These are phyloP conservation scores for Tubulanus polymorphus DNA, from an alignment of 2,888 invertebrate species.

Conservation along the genomic window DNA sequence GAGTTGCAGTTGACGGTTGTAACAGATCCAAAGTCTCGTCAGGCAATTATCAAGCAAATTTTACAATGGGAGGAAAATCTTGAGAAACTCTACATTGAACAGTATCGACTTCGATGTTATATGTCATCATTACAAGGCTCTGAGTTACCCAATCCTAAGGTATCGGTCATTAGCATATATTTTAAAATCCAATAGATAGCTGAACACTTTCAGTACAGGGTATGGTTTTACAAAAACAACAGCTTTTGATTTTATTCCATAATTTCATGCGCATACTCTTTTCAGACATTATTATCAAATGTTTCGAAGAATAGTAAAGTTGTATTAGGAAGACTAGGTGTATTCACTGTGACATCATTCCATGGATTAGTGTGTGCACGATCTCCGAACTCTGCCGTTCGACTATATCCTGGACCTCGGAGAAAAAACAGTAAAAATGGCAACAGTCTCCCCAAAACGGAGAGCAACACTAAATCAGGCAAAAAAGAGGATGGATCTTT, in stretches of 20 bases:
- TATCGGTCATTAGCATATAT: too few species aligned
- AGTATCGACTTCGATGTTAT: constrained; percentile 92
- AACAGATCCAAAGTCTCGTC: constrained; percentile 83
- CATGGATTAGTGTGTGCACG: constrained; percentile 97
- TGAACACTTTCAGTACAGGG: too few species aligned
- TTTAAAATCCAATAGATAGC: too few species aligned
- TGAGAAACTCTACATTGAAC: constrained; percentile 92
- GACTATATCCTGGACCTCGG: too few species aligned
- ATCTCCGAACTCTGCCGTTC: constrained; percentile 11
- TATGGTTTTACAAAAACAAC: too few species aligned
- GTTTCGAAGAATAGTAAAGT: constrained; percentile 93
- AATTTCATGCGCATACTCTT: constrained; percentile 38
- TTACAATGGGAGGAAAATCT: constrained; percentile 95
- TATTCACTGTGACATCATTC: constrained; percentile 96
- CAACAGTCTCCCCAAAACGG: too few species aligned
- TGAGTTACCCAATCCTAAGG: constrained; percentile 96
- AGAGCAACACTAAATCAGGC: too few species aligned
- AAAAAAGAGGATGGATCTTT: too few species aligned
- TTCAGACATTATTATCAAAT: constrained; percentile 88
- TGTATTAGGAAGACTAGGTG: constrained; percentile 89
- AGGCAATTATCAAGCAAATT: constrained; percentile 89
- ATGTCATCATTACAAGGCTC: constrained; percentile 84
- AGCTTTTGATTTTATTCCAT: background rate
- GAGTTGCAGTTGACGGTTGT: constrained; percentile 96
- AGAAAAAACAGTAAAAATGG: too few species aligned